Conservation (phyloP, 2,797 vertebrate genomes). For the Chelidonichthys spinosus region DNA sequence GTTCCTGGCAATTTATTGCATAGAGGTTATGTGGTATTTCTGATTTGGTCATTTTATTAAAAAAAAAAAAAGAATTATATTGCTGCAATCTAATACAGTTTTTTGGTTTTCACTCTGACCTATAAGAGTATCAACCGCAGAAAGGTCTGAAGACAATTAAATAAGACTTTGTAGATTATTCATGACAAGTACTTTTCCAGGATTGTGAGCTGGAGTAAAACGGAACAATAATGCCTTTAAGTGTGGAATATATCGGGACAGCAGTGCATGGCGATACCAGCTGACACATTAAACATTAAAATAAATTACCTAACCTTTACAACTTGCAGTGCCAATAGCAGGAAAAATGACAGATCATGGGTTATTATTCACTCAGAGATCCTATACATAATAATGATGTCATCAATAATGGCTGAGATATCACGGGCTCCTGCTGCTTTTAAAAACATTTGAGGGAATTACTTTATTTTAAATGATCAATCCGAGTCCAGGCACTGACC, state of each 20-base stretch:
- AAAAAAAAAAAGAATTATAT: constrained; percentile 19
- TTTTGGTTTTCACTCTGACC: constrained; percentile 42
- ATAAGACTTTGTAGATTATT: constrained; percentile 80
- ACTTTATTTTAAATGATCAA: constrained; percentile 82
- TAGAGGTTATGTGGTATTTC: constrained; percentile 6
- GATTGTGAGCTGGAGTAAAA: constrained; percentile 80
- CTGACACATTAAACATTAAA: constrained; percentile 89
- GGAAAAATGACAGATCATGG: constrained; percentile 88
- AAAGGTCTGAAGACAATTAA: constrained; percentile 65
- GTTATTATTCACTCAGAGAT: constrained; percentile 86
- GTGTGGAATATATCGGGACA: constrained; percentile 81
- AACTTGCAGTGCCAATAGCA: constrained; percentile 86
- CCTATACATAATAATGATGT: constrained; percentile 88
- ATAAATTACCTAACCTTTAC: constrained; percentile 90
- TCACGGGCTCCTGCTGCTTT: constrained; percentile 83
- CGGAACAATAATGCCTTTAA: constrained; percentile 83
- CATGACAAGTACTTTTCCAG: constrained; percentile 77
- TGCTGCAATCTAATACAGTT: constrained; percentile 35
- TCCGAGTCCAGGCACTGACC: constrained; percentile 77
- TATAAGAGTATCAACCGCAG: constrained; percentile 24
- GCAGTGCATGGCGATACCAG: constrained; percentile 78
- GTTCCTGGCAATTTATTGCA: constrained; percentile 16
- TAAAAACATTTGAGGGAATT: constrained; percentile 87
- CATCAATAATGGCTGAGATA: constrained; percentile 85
- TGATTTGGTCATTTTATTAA: constrained; percentile 25